Base-by-base conservation (phyloP, 2,888 invertebrate species). In the Amblyteles armatorius region DNA sequence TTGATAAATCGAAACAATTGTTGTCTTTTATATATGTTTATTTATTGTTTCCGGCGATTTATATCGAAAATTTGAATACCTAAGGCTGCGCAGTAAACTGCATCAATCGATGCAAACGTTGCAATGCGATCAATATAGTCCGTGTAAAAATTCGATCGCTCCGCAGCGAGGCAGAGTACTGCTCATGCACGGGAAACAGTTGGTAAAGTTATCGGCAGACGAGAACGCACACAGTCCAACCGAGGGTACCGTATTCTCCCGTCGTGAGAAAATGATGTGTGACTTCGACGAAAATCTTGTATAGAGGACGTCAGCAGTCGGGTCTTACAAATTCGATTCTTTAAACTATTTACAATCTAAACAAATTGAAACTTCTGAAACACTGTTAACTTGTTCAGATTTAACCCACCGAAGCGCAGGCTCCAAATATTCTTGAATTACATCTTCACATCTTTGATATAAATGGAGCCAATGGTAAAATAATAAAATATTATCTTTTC, bases 21-120 rank as follows among this genome's bases (percentile, higher is more conserved):
- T 29, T 57, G 4, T 26, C n/a, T 33, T 63, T 13, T 63, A 1
- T 16, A 33, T 29, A 16, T 29, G 6, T 63, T 29, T 5, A 16
- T 29, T 60, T 19, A 29, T 13, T 16, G 29, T 60, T 11, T 60
- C 13, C 13, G 11, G 33, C 16, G 33, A 33, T 63, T 48, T 63
- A 33, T 63, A 33, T 63, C 1, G 7, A 1, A 16, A 29, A 16
- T 63, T 16, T 33, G 44, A 48, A 16, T 63, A 7, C 1, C 1
- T 22, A 26, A 29, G 29, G 33, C 7, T 33, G n/a, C 29, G 16
- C 33, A 4, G 63, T 29, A 33, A 13, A 16, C 6, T n/a, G 52
- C 52, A 9, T 26, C 33, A 63, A 63, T 63, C 63, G 63, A 63
- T 63, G 33, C 63, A 63, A 63, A 33, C 63, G 63, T 63, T 63